Conservation (phyloP, 92 coral and sea anemone genomes). For the Hydrozoanthus gracilis region DNA sequence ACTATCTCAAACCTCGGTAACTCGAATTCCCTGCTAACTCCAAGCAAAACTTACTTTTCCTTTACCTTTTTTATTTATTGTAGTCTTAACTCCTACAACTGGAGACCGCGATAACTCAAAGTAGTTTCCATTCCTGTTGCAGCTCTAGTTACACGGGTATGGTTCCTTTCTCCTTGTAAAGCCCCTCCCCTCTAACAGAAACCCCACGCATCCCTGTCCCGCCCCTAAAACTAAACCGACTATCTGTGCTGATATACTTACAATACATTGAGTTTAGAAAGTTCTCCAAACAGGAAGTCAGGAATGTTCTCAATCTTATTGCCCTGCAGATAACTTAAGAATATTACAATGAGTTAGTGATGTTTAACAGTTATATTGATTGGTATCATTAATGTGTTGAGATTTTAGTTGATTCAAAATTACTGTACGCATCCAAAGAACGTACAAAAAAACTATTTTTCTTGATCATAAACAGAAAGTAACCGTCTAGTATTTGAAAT, state of each 20-base stretch:
- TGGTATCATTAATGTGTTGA: neutral
- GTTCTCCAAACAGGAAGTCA: constrained; percentile 47
- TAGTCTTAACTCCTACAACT: no score
- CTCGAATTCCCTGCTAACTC: no score
- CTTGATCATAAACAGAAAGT: neutral
- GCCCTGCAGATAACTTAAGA: constrained; percentile 48
- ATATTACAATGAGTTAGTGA: neutral
- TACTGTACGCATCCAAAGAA: neutral
- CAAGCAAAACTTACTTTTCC: no score
- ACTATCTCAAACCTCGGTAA: no score
- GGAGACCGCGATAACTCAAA: no score
- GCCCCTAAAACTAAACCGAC: no score
- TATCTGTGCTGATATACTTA: constrained; percentile 29
- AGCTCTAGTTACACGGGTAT: no score
- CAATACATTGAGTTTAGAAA: constrained; percentile 55
- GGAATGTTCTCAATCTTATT: constrained; percentile 51
- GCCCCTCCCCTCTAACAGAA: no score
- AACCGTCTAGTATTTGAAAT: neutral
- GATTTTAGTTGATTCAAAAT: neutral
- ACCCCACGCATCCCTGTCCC: no score
- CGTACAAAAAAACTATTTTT: neutral
- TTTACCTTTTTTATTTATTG: no score
- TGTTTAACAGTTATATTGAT: neutral
- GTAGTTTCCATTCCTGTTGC: no score
- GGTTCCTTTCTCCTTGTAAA: no score